A percentile compares a stretch with the other conserved stretches of the same genome.
These are phyloP conservation scores for Drosophila novamexicana DNA, from an alignment of 1,140 invertebrate species.

Conservation along the genomic window DNA sequence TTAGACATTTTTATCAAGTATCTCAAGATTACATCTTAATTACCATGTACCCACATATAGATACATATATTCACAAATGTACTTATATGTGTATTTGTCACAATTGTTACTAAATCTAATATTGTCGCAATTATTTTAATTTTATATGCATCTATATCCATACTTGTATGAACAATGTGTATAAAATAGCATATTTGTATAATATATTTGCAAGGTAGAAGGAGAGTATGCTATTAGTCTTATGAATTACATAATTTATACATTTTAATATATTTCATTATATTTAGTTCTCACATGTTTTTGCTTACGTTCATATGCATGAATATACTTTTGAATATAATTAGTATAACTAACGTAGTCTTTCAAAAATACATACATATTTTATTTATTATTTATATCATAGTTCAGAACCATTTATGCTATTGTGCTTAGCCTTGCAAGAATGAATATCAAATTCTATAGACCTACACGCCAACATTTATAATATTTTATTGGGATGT, in stretches of 20 bases:
- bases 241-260: conserved; percentile 17
- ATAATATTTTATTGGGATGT: too few relatives aligned
- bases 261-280: conserved; percentile 6
- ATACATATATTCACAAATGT: conserved; percentile 7
- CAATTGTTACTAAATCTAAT: conserved; percentile 42
- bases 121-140: conserved; percentile 36
- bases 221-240: conserved; percentile 11
- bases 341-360: neutral
- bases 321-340: neutral
- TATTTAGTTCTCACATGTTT: conserved; percentile 9
- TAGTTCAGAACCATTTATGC: neutral
- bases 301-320: neutral
- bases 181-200: conserved; percentile 6
- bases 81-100: conserved; percentile 35
- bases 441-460: neutral
- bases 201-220: conserved; percentile 6
- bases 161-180: conserved; percentile 1
- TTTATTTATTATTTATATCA: neutral
- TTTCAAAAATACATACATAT: neutral
- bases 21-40: neutral
- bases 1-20: neutral
- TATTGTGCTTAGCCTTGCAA: neutral
- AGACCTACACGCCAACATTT: neutral
- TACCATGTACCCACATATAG: neutral
- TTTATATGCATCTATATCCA: conserved; percentile 9